Conservation (phyloP, 2,113 vertebrate species). For the Cebus imitator region DNA sequence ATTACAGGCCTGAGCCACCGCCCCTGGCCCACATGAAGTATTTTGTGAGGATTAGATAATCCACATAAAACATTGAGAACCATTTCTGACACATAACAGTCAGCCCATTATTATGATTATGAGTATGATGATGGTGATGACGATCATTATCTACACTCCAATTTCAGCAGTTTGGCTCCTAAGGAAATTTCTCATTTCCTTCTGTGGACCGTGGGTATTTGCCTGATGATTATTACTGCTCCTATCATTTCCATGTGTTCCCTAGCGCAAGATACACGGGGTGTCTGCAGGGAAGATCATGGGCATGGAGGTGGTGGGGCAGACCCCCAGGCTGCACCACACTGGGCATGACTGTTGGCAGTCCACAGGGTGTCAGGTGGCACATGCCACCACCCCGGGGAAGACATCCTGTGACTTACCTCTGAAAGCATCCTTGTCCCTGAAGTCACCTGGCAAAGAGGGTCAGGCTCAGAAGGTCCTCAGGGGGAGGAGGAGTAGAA, state of each 20-base stretch:
- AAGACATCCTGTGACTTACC: conserved; percentile 60
- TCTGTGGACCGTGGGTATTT: neutral
- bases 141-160: neutral
- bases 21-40: neutral
- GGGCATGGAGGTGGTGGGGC: neutral
- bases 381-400: neutral
- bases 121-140: neutral
- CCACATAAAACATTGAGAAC: neutral
- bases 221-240: neutral
- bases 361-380: neutral
- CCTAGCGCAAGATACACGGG: neutral
- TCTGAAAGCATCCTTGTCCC: conserved; percentile 46
- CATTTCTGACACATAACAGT: neutral
- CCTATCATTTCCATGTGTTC: neutral
- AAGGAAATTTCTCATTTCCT: neutral
- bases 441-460: conserved; percentile 53
- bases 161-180: neutral
- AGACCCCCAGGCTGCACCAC: neutral
- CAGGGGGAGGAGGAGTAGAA: neutral
- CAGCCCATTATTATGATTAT: neutral
- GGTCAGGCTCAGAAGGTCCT: conserved; percentile 8
- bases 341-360: neutral
- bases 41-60: neutral
- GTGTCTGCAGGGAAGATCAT: neutral
- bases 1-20: too few species aligned